Conservation (phyloP, 2,888 invertebrate genomes). For the Polyommatus icarus region DNA sequence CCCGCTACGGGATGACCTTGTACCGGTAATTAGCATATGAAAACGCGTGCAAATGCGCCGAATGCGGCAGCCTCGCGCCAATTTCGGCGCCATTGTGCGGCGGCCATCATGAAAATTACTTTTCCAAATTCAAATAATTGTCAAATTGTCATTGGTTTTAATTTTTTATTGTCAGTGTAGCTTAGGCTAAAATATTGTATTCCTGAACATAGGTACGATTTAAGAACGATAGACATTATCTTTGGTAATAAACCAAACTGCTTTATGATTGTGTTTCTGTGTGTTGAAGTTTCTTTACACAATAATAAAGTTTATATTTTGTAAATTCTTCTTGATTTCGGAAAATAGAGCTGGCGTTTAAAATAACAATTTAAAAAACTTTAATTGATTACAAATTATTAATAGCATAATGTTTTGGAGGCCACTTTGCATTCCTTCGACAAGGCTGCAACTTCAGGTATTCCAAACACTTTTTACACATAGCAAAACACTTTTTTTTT, state of each 20-base stretch:
- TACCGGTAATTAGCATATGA: slow-evolving; percentile 5
- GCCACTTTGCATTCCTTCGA: not conserved
- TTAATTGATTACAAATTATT: too few species aligned
- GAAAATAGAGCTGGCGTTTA: too few species aligned
- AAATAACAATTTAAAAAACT: too few species aligned
- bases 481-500: not conserved
- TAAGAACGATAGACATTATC: too few species aligned
- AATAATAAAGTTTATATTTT: too few species aligned
- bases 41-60: slow-evolving; percentile 26
- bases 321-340: too few species aligned
- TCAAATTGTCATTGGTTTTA: slow-evolving; percentile 1
- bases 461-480: not conserved
- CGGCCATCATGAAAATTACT: slow-evolving; percentile 8
- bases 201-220: too few species aligned
- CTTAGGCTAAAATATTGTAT: not conserved
- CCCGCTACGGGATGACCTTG: not conserved
- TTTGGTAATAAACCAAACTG: too few species aligned
- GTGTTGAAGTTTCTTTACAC: too few species aligned
- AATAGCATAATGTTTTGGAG: too few species aligned
- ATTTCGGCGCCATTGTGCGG: slow-evolving; percentile 19
- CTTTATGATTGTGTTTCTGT: too few species aligned
- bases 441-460: not conserved
- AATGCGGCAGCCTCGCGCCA: slow-evolving; percentile 20
- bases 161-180: not conserved
- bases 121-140: slow-evolving; percentile 21